phyloP scores from a whole-genome alignment of 1,140 invertebrate species.

The Globodera ellingtonae region DNA sequence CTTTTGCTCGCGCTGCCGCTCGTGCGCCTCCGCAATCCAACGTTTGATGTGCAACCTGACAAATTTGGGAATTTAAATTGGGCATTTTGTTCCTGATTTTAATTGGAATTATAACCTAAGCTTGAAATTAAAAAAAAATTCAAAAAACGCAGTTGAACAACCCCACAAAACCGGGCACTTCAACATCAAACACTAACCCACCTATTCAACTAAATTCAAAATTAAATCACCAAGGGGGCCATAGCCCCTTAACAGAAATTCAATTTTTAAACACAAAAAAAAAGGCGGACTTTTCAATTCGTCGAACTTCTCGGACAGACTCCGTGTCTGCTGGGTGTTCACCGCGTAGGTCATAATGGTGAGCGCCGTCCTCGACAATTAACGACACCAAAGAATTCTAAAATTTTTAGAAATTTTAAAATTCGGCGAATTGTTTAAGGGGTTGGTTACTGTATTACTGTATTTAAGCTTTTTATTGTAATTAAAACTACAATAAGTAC shows the following conservation, averaged over 20 bases:
- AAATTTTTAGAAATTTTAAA: background rate
- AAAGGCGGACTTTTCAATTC: slow-evolving; percentile 40
- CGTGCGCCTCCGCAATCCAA: slow-evolving; percentile 16
- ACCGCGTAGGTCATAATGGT: slow-evolving; percentile 62
- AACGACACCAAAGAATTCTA: slow-evolving; percentile 70
- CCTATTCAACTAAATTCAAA: background rate
- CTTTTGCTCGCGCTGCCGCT: slow-evolving; percentile 30
- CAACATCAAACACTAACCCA: too few relatives aligned
- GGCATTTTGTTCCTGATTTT: too few relatives aligned
- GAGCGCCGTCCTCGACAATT: slow-evolving; percentile 78
- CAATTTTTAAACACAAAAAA: slow-evolving; percentile 1
- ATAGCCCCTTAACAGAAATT: background rate
- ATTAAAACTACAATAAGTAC: background rate
- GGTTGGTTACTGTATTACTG: too few relatives aligned
- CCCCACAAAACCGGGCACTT: too few relatives aligned
- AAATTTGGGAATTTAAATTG: background rate
- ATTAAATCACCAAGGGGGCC: background rate
- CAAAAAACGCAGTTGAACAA: background rate
- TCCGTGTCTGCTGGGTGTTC: slow-evolving; percentile 56
- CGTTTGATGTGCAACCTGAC: slow-evolving; percentile 19
- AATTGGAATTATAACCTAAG: background rate
- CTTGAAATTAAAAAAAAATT: background rate
- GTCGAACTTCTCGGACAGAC: slow-evolving; percentile 51
- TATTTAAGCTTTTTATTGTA: background rate
- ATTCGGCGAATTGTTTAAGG: too few relatives aligned